Evolutionary conservation across 2,888 invertebrate species (phyloP), one percentile per base, ranked within the genome.

Genomic region (Mayetiola destructor): DNA sequence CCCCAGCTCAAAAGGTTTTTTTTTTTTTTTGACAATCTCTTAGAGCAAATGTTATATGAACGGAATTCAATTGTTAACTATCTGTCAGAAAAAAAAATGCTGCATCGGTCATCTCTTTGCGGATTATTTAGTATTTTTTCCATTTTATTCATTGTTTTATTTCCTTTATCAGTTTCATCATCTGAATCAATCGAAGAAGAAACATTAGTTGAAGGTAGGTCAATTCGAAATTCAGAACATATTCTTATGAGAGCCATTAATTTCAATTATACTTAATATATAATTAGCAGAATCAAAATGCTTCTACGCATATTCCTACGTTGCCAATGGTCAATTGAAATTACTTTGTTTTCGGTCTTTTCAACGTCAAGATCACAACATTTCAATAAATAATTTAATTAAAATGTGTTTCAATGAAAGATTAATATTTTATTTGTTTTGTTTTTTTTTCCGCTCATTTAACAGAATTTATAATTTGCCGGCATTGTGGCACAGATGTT

Each of bases 401-500:
- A n/a, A n/a, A n/a, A n/a, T n/a, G n/a, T n/a, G n/a, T n/a, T n/a
- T n/a, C n/a, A n/a, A n/a, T n/a, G n/a, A n/a, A n/a, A n/a, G n/a
- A n/a, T n/a, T n/a, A n/a, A n/a, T n/a, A n/a, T n/a, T n/a, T n/a
- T n/a, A 32, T 9, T 32, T 6, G 32, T 12, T 12, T 32, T 32
- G 21, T 9, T 27, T 14, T 55, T 23, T 36, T 8, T n/a, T n/a
- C n/a, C n/a, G n/a, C n/a, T n/a, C n/a, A n/a, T 16, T 40, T 56
- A 29, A 1, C 69, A 77, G 79, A 80, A 68, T 67, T 75, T 62
- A 67, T 80, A 55, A 65, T 80, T 30, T 80, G 80, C 64, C 76
- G 79, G 27, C 72, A 75, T 65, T 80, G 80, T 66, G 80, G 80
- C 18, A 74, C 75, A 61, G 79, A 80, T 65, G 69, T 79, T 61